A percentile compares a stretch with the other conserved stretches of the same genome.
phyloP scores from a whole-genome alignment of 2,113 vertebrate species.

The Paradisaea rubra region DNA sequence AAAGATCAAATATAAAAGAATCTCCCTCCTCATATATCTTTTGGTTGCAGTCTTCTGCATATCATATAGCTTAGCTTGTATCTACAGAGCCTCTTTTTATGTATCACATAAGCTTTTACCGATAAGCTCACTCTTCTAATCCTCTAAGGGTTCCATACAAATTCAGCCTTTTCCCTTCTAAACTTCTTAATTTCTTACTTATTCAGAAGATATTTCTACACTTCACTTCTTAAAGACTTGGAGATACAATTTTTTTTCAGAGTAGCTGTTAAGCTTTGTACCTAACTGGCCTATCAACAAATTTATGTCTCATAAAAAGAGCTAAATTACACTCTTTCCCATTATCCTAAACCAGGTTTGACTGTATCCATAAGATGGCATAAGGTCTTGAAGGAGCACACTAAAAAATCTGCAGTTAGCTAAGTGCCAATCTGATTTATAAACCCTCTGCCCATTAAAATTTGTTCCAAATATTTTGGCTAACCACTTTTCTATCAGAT shows the following conservation, averaged over 20 bases:
- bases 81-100: not conserved
- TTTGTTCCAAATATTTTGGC: not conserved
- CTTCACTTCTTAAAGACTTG: not conserved
- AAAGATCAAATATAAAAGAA: not conserved
- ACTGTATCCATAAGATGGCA: not conserved
- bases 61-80: not conserved
- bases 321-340: not conserved
- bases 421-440: not conserved
- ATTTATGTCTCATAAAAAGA: not conserved
- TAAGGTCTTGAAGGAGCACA: not conserved
- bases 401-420: not conserved
- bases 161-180: slow-evolving; percentile 1
- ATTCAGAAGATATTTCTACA: not conserved
- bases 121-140: not conserved
- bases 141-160: not conserved
- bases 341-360: not conserved
- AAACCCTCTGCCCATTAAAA: not conserved
- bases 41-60: not conserved
- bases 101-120: not conserved
- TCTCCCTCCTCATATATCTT: not conserved
- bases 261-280: not conserved
- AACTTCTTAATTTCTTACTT: slow-evolving; percentile 27
- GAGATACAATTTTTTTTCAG: not conserved
- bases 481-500: not conserved
- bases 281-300: not conserved